Evolutionary conservation across 2,797 vertebrate species (phyloP).

Genomic region (Trematocara caparti): DNA sequence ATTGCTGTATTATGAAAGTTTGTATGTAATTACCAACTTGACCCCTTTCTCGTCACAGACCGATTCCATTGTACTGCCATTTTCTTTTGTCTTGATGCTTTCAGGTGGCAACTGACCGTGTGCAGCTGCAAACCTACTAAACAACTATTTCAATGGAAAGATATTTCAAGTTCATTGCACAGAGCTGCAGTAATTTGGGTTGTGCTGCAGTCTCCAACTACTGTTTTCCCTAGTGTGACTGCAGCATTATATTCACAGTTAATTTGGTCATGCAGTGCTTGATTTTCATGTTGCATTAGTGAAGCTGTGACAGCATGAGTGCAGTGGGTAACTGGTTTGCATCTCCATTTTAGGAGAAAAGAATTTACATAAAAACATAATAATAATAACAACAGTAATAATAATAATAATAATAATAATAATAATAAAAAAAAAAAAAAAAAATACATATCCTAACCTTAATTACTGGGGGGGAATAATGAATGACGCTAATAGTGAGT

Average conservation of each 20-base stretch:
- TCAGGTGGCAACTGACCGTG: background rate
- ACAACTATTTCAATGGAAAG: background rate
- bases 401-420: background rate
- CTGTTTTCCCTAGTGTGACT: background rate
- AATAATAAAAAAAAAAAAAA: too few species aligned
- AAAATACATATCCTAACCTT: too few species aligned
- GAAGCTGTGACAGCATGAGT: background rate
- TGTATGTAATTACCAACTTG: background rate
- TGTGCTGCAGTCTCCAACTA: background rate
- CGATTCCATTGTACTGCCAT: background rate
- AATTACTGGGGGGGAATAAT: too few species aligned
- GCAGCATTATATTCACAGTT: background rate
- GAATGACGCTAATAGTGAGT: too few species aligned
- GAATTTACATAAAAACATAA: background rate
- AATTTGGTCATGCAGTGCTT: background rate
- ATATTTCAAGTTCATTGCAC: background rate
- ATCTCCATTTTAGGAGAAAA: rapidly evolving
- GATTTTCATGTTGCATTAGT: background rate
- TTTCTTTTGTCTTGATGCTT: background rate
- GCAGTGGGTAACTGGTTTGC: background rate
- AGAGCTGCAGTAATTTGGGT: background rate
- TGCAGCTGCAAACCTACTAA: background rate
- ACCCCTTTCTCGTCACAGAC: background rate
- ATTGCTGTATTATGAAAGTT: background rate
- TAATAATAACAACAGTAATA: background rate